phyloP scores from a whole-genome alignment of 1,140 invertebrate genomes.

The Halyomorpha halys region DNA sequence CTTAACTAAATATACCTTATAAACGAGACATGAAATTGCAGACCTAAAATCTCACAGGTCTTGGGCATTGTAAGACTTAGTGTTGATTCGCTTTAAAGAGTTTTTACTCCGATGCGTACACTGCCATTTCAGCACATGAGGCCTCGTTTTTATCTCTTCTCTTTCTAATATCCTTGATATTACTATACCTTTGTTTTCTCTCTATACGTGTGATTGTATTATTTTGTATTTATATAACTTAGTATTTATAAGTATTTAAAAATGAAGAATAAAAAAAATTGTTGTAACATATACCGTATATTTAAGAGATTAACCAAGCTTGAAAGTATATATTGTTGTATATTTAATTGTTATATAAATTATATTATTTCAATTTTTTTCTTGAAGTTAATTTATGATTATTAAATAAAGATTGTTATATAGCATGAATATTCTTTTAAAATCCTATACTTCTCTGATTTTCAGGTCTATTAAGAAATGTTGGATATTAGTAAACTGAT shows the following conservation, averaged over 20 bases:
- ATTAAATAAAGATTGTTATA: slow-evolving; percentile 8
- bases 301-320: slow-evolving; percentile 11
- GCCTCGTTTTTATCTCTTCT: neutral
- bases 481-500: too few relatives aligned
- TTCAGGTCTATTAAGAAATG: too few relatives aligned
- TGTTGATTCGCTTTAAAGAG: neutral
- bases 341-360: slow-evolving; percentile 13
- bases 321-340: slow-evolving; percentile 15
- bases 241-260: neutral
- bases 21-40: too few relatives aligned
- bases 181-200: neutral
- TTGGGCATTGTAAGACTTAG: neutral
- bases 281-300: slow-evolving; percentile 14
- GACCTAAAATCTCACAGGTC: neutral
- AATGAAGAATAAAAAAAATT: neutral
- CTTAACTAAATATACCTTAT: too few relatives aligned
- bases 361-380: slow-evolving; percentile 1
- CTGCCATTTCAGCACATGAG: slow-evolving; percentile 8
- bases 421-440: neutral
- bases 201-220: slow-evolving; percentile 3
- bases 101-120: neutral
- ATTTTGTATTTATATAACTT: slow-evolving; percentile 2
- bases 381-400: neutral
- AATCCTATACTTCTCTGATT: too few relatives aligned
- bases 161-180: neutral